Base-by-base conservation (phyloP, 2,113 vertebrate genomes). In the Corydoras maculifer region DNA sequence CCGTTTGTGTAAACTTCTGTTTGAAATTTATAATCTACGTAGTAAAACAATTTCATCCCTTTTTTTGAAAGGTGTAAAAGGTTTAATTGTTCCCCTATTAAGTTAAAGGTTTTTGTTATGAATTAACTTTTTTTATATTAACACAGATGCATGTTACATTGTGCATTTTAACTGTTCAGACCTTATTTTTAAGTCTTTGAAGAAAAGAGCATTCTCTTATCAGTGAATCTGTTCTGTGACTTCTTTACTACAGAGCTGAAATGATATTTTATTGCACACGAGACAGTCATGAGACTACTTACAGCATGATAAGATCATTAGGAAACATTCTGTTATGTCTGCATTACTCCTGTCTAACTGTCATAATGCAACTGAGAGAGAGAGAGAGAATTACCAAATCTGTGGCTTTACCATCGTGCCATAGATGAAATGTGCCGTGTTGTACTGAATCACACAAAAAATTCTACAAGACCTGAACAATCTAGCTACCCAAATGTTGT, bases 221-320 rank as follows among this genome's bases (percentile, higher is more conserved):
- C 18, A 25, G 18, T 25, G 13, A 1, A 66, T 54, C 13, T 55
- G 7, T 54, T 25, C 35, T 2, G 35, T 43, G 35, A 29, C 15
- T 49, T 68, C 54, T 68, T 63, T 72, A 63, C 69, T 64, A 64
- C 32, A 15, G 12, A 48, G 13, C 4, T 13, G 9, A 25, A 13
- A 31, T 62, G 18, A 14, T 53, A 25, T 55, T 55, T 62, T 35
- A 62, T 54, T 62, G 60, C 15, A 2, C 53, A 62, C 55, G 61
- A 71, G 30, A 43, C 50, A 63, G 30, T 55, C 50, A 63, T 71
- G 35, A 43, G 35, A 43, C 4, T 32, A 53, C 35, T 5, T 61
- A 43, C n/a, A 25, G 9, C 9, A 54, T 43, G 14, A 53, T 35
- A 5, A 70, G 55, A 13, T 68, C 35, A 29, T 59, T 59, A 59